These are phyloP conservation scores for Emydoidea blandingii DNA, from an alignment of 2,797 vertebrate genomes.

Conservation along the genomic window DNA sequence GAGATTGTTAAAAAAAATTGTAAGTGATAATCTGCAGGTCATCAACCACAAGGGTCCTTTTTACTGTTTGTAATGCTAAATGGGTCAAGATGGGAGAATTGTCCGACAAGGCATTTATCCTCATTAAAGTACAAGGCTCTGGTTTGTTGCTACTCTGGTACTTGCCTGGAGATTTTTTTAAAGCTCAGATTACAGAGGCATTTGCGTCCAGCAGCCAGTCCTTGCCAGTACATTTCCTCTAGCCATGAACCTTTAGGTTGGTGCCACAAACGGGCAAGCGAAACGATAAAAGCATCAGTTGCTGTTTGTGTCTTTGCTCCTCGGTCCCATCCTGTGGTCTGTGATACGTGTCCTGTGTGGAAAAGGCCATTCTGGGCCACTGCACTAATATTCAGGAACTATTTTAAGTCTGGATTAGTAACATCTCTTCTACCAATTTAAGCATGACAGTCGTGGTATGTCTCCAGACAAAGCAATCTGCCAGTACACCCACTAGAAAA, in stretches of 20 bases:
- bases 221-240: not conserved
- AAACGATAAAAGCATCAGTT: not conserved
- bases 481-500: not conserved
- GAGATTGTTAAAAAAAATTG: constrained; percentile 33
- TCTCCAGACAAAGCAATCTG: not conserved
- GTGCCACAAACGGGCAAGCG: not conserved
- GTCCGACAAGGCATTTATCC: not conserved
- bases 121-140: not conserved
- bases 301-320: constrained; percentile 12
- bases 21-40: constrained; percentile 44
- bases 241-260: not conserved
- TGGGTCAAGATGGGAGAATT: constrained; percentile 21
- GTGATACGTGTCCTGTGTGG: not conserved
- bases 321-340: not conserved
- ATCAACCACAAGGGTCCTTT: constrained; percentile 15
- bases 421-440: not conserved
- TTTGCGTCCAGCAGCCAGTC: constrained; percentile 10
- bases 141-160: constrained; percentile 1
- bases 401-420: not conserved
- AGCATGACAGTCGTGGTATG: not conserved
- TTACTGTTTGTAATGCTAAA: constrained; percentile 11
- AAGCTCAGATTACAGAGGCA: not conserved
- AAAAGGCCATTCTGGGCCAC: not conserved
- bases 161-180: not conserved
- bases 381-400: not conserved